Percentiles rank a stretch among this genome's conserved stretches.
Conservation (phyloP, 2,888 invertebrate species). For the Acanthoscelides obtectus region DNA sequence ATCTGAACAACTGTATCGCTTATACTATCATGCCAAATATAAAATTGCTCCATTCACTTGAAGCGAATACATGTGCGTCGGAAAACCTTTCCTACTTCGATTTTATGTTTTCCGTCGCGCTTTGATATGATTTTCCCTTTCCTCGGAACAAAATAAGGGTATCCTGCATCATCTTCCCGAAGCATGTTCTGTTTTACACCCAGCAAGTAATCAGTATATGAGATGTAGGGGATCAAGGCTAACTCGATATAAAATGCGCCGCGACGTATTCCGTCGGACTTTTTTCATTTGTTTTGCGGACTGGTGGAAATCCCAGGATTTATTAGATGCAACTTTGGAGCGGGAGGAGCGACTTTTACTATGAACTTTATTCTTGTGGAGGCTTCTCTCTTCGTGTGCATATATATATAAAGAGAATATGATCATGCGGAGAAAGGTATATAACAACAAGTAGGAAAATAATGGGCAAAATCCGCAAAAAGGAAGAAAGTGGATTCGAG, state of each 20-base stretch:
- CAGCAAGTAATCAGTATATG: not conserved
- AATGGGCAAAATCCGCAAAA: no score
- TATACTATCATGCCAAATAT: not conserved
- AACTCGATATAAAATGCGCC: constrained; percentile 1
- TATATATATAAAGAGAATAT: no score
- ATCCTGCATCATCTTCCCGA: not conserved
- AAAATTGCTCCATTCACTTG: not conserved
- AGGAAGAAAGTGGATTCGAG: no score
- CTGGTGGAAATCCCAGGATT: not conserved
- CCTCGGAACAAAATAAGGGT: not conserved
- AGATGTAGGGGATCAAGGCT: not conserved
- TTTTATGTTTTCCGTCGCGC: not conserved
- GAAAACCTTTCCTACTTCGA: not conserved
- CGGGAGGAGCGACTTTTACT: no score
- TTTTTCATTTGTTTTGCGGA: not conserved
- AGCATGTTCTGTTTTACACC: not conserved
- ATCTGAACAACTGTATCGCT: not conserved
- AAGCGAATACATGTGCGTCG: not conserved
- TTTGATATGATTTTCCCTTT: not conserved
- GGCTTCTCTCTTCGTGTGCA: no score
- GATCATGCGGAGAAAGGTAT: no score
- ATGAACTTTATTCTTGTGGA: no score
- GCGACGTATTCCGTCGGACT: not conserved
- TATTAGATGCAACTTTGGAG: not conserved
- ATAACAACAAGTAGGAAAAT: no score